phyloP scores from a whole-genome alignment of 2,113 vertebrate genomes.

The Neogale vison region DNA sequence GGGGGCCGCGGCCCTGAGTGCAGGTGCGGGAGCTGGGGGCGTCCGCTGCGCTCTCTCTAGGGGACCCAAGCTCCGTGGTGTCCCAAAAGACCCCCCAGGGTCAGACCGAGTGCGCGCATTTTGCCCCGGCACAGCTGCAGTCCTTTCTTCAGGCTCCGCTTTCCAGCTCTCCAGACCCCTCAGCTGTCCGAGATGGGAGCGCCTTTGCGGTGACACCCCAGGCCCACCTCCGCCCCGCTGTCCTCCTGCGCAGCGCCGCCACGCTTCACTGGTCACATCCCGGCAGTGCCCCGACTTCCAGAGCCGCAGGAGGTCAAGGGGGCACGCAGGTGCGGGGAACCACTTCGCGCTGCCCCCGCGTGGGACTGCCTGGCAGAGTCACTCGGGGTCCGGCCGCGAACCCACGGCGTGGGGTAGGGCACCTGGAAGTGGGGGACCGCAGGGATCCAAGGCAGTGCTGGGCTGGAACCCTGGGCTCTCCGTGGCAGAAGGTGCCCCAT shows the following conservation, averaged over 20 bases:
- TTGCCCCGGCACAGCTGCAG: not conserved
- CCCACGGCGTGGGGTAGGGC: conserved; percentile 51
- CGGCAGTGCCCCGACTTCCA: conserved; percentile 79
- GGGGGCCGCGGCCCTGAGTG: not conserved
- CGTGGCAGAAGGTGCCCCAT: rapidly evolving
- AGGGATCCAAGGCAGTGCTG: rapidly evolving
- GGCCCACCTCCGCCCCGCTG: conserved; percentile 50
- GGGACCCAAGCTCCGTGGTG: not conserved
- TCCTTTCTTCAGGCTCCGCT: not conserved
- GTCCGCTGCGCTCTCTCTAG: rapidly evolving
- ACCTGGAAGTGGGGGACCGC: not conserved
- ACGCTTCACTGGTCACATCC: conserved; percentile 80
- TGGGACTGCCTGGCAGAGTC: conserved; percentile 32
- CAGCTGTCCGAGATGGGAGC: rapidly evolving
- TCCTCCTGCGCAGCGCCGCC: conserved; percentile 73
- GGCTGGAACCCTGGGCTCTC: rapidly evolving
- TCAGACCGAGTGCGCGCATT: not conserved
- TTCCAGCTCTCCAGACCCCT: not conserved
- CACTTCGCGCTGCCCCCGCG: conserved; percentile 49
- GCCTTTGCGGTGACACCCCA: not conserved
- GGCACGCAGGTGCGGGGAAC: conserved; percentile 79
- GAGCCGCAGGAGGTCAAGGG: conserved; percentile 77
- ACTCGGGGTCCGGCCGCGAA: conserved; percentile 75
- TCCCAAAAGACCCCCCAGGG: no score
- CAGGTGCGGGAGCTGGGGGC: not conserved